These are phyloP conservation scores for Typhlichthys subterraneus DNA, from an alignment of 2,797 vertebrate genomes.

Conservation along the genomic window DNA sequence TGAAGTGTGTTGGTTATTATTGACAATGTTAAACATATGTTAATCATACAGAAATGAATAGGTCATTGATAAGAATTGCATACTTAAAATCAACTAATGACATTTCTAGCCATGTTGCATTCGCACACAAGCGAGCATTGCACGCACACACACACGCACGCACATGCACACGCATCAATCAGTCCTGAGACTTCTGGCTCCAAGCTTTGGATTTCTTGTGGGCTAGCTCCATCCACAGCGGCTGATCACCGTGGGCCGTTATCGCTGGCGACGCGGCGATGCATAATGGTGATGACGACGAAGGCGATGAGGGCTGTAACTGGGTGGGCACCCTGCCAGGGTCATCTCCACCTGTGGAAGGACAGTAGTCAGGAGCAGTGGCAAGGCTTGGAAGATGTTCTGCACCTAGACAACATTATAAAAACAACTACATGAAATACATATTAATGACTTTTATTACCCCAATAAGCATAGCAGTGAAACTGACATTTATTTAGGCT, in stretches of 20 bases:
- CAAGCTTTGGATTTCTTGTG: slow-evolving; percentile 89
- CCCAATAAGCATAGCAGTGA: too few species aligned
- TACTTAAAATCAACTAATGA: too few species aligned
- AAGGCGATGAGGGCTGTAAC: background rate
- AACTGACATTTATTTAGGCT: too few species aligned
- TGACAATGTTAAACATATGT: too few species aligned
- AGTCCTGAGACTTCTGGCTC: slow-evolving; percentile 80
- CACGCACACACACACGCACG: slow-evolving; percentile 2
- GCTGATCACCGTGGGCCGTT: slow-evolving; percentile 56
- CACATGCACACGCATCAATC: slow-evolving; percentile 3
- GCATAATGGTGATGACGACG: slow-evolving; percentile 7
- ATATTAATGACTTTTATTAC: background rate
- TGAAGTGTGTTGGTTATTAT: too few species aligned
- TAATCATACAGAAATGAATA: too few species aligned
- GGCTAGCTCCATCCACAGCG: slow-evolving; percentile 88
- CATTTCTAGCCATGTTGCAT: background rate
- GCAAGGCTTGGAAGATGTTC: background rate
- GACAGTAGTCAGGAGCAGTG: too few species aligned
- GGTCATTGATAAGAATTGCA: too few species aligned
- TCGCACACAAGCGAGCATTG: background rate
- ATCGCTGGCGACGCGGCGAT: background rate
- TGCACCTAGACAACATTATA: background rate
- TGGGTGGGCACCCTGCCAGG: background rate
- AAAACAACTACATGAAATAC: background rate
- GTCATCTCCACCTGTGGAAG: too few species aligned